Conservation (phyloP, 2,113 vertebrate genomes). For the Corythoichthys intestinalis region DNA sequence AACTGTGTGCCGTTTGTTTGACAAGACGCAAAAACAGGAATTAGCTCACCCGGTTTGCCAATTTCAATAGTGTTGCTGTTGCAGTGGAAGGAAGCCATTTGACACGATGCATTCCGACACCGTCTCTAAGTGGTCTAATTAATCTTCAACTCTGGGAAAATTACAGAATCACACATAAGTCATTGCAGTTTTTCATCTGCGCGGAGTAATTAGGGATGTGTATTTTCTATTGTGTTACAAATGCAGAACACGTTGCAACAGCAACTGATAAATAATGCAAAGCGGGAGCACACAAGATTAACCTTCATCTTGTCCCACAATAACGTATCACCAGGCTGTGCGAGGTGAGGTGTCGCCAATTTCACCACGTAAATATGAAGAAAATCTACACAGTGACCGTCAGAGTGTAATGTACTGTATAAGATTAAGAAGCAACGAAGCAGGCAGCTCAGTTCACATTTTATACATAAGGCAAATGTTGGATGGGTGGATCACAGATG, state of each 20-base stretch:
- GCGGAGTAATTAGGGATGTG: constrained; percentile 9
- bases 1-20: not conserved
- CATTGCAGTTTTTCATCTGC: constrained; percentile 4
- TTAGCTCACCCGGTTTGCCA: not conserved
- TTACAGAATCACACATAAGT: not conserved
- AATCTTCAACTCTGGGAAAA: not conserved
- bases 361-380: constrained; percentile 8
- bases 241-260: constrained; percentile 2
- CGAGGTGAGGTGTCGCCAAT: constrained; percentile 17
- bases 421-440: constrained; percentile 5
- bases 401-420: constrained; percentile 12
- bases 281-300: constrained; percentile 36
- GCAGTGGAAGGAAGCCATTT: not conserved
- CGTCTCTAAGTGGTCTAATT: not conserved
- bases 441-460: constrained; percentile 29
- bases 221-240: constrained; percentile 4
- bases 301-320: constrained; percentile 43
- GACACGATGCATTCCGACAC: not conserved
- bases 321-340: constrained; percentile 22
- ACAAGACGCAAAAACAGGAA: not conserved
- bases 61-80: not conserved
- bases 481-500: constrained; percentile 8
- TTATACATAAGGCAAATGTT: constrained; percentile 19
- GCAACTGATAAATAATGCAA: constrained; percentile 44
- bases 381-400: constrained; percentile 20